These are phyloP conservation scores for Pluvianellus socialis DNA, from an alignment of 2,113 vertebrate species.

Conservation along the genomic window DNA sequence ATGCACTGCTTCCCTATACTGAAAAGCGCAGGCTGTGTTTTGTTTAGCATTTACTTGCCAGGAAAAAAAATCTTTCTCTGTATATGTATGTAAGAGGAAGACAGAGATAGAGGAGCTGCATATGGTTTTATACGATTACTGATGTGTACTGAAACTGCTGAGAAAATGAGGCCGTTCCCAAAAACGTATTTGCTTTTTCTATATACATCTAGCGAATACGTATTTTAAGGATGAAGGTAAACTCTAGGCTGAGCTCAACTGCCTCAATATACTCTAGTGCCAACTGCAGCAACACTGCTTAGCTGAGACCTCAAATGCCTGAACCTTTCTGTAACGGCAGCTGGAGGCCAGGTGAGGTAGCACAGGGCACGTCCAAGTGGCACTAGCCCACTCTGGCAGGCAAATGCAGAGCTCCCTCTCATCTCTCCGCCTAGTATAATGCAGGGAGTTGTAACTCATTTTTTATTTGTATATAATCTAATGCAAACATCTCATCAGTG, in stretches of 20 bases:
- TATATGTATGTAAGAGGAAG: background rate
- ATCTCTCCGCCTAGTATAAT: background rate
- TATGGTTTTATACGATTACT: background rate
- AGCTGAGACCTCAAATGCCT: background rate
- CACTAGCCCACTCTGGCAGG: background rate
- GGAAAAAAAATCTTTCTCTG: background rate
- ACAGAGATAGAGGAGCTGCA: background rate
- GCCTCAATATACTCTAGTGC: background rate
- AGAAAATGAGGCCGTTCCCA: constrained; percentile 49
- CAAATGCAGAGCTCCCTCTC: background rate
- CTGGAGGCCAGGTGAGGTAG: background rate
- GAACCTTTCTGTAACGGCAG: background rate
- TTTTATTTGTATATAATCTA: background rate
- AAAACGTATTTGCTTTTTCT: background rate
- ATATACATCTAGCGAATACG: background rate
- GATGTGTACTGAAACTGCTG: background rate
- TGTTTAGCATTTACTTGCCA: background rate
- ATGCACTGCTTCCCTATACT: background rate
- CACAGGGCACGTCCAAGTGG: background rate
- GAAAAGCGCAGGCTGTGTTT: background rate
- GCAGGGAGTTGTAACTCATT: background rate
- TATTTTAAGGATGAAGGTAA: constrained; percentile 32
- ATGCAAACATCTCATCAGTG: background rate
- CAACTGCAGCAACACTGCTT: background rate
- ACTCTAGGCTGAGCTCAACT: background rate